A percentile compares a stretch with the other conserved stretches of the same genome.
phyloP scores from a whole-genome alignment of 2,113 vertebrate species.

The Probosciger aterrimus region DNA sequence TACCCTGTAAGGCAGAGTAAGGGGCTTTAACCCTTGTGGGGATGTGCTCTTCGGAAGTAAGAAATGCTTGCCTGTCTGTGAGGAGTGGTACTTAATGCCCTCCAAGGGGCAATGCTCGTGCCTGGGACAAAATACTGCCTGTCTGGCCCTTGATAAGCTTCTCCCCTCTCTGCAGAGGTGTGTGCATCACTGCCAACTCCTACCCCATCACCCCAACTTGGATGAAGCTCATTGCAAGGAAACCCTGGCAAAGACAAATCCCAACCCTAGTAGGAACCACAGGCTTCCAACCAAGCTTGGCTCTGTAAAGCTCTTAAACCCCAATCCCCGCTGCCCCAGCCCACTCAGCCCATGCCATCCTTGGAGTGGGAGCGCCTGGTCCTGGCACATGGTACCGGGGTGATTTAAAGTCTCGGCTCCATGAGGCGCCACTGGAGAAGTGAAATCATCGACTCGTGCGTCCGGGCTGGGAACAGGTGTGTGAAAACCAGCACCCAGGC shows the following conservation, averaged over 20 bases:
- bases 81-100: too few species aligned
- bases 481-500: conserved; percentile 56
- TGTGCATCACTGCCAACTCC: neutral
- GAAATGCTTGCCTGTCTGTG: neutral
- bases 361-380: accelerated
- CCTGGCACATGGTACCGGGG: accelerated
- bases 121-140: neutral
- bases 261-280: neutral
- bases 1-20: neutral
- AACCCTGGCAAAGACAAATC: neutral
- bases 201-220: accelerated
- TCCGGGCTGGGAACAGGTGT: conserved; percentile 77
- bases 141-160: neutral
- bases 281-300: neutral
- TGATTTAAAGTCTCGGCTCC: neutral
- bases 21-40: neutral
- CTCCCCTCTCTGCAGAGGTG: neutral
- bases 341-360: neutral
- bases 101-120: neutral
- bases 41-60: neutral
- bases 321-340: neutral
- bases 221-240: accelerated
- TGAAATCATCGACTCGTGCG: neutral
- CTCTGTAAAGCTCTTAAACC: neutral
- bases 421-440: neutral